Conservation (phyloP, 2,888 invertebrate species). For the Leptopilina syphax region DNA sequence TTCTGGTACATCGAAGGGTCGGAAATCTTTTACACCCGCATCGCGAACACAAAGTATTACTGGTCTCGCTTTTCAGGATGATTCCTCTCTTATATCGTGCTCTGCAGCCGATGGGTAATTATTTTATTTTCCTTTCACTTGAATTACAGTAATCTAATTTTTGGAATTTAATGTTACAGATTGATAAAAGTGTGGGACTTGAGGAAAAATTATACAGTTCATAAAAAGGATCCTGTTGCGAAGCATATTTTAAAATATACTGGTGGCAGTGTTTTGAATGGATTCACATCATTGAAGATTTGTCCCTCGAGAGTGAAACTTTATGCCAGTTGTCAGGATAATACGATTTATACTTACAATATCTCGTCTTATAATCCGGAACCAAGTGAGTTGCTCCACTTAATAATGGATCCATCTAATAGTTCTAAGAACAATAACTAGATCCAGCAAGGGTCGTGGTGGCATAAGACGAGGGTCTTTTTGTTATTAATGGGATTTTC, state of each 20-base stretch:
- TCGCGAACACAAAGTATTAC: conserved; percentile 87
- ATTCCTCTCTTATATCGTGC: conserved; percentile 87
- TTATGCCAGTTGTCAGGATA: conserved; percentile 93
- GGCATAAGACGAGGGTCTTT: too few species aligned
- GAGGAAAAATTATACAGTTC: conserved; percentile 86
- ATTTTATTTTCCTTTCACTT: conserved; percentile 21
- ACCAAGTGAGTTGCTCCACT: conserved; percentile 78
- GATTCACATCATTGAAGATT: conserved; percentile 87
- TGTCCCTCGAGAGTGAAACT: conserved; percentile 84
- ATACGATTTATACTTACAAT: conserved; percentile 91
- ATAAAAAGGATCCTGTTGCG: conserved; percentile 84
- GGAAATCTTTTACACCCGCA: conserved; percentile 66
- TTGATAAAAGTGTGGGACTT: conserved; percentile 93
- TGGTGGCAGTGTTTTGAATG: conserved; percentile 84
- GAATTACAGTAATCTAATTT: background rate
- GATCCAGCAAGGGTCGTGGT: too few species aligned
- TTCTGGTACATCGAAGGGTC: conserved; percentile 71
- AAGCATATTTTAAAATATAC: conserved; percentile 86
- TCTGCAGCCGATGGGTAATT: conserved; percentile 90
- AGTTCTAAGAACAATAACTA: too few species aligned
- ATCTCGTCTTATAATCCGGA: conserved; percentile 83
- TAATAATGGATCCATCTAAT: background rate
- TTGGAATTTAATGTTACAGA: conserved; percentile 61
- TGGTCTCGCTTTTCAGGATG: conserved; percentile 89
- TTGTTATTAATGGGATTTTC: too few species aligned